Evolutionary conservation across 2,113 vertebrate species (phyloP), one percentile per base, ranked within the genome.

Genomic region (Struthidea cinerea): DNA sequence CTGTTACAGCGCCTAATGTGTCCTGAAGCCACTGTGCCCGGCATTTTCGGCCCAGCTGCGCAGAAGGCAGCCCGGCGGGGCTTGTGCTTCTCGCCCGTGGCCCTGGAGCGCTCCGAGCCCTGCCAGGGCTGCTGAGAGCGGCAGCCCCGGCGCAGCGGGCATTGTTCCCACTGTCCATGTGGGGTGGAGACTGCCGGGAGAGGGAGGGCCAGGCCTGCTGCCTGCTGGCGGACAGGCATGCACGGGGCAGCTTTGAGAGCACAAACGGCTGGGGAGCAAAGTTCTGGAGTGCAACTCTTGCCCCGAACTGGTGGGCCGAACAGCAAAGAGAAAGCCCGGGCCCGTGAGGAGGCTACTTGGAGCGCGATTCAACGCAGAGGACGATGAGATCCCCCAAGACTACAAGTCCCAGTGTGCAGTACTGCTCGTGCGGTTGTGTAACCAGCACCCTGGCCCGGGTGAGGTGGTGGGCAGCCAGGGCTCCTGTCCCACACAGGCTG

Each of bases 351-450:
- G 39, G 30, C 42, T 35, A 27, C 18, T 8, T 12, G 30, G 39
- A 55, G 21, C 1, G 3, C 0, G 0, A 10, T 3, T 52, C 27
- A 21, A 1, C 0, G 1, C 4, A 1, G 2, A 10, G 52, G 12
- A 10, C 21, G 13, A 14, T 11, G 35, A 42, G n/a, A 19, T 26
- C 3, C 14, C 39, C 17, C 0, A 0, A 11, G 22, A 52, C 84
- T 93, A 52, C 80, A 68, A 1, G 30, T 89, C 94, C 84, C 93
- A 41, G 73, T 70, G 14, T 81, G 80, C 91, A 68, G 9, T 39
- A 27, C 23, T n/a, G 9, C 59, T 32, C 3, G 23, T 30, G 11
- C 9, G 3, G 42, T 55, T 89, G 60, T 47, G 13, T 70, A 50
- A 59, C 46, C 46, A 18, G 26, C 52, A 21, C 21, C 17, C 52